Evolutionary conservation across 2,888 invertebrate species (phyloP).

Genomic region (Lepidocyrtoides sp.): DNA sequence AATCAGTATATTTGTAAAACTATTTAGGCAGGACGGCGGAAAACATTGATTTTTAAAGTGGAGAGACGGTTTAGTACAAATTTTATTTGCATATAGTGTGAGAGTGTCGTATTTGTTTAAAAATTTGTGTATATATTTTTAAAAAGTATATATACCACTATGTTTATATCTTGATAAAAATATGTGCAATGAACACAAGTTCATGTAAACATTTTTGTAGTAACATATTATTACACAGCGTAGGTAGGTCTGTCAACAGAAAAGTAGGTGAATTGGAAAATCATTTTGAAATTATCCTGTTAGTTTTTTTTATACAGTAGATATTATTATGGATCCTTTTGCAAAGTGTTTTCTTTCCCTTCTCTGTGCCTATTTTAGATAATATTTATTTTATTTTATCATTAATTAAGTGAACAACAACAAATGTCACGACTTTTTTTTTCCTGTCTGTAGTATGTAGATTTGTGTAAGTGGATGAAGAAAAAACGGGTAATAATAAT

Average conservation of each 20-base stretch:
- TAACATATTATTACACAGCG: not conserved
- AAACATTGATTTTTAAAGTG: conserved; percentile 70
- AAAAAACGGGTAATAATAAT: not conserved
- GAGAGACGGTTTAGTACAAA: conserved; percentile 66
- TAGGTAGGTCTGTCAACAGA: not conserved
- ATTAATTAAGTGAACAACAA: conserved; percentile 38
- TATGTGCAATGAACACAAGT: conserved; percentile 34
- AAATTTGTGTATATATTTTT: not conserved
- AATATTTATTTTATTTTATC: not conserved
- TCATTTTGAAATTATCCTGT: not conserved
- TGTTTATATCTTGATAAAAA: not conserved
- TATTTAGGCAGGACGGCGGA: conserved; percentile 70
- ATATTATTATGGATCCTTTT: conserved; percentile 73
- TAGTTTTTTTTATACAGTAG: not conserved
- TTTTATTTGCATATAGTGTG: conserved; percentile 42
- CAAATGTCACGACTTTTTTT: conserved; percentile 3
- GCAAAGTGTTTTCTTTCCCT: conserved; percentile 36
- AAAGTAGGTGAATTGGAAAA: not conserved
- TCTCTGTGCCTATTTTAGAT: too few species aligned
- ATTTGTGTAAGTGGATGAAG: not conserved
- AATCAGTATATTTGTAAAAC: conserved; percentile 18
- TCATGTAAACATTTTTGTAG: not conserved
- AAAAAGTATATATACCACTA: not conserved
- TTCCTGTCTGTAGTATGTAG: not conserved
- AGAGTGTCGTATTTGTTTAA: not conserved